These are phyloP conservation scores for Brachymystax lenok DNA, from an alignment of 2,797 vertebrate species.

Conservation along the genomic window DNA sequence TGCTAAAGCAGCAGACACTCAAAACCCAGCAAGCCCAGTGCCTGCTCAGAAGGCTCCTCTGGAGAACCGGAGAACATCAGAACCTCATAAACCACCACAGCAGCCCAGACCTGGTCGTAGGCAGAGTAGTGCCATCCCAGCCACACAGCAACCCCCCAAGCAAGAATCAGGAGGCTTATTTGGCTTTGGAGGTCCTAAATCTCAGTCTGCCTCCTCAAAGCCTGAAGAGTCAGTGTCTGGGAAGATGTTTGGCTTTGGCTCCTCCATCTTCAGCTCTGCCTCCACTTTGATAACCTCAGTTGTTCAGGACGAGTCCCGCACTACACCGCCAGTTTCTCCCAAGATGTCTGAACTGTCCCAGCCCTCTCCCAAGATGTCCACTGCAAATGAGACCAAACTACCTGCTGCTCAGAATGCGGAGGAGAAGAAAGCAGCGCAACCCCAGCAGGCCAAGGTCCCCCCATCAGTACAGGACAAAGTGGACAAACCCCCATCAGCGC, in stretches of 20 bases:
- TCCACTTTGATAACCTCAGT: slow-evolving; percentile 88
- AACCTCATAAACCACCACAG: slow-evolving; percentile 49
- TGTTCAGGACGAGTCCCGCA: slow-evolving; percentile 79
- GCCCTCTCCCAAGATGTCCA: slow-evolving; percentile 17
- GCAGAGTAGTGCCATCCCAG: slow-evolving; percentile 39
- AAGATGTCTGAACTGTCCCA: slow-evolving; percentile 36
- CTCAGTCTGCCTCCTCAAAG: no score
- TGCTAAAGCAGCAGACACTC: slow-evolving; percentile 62
- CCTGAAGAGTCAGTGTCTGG: no score
- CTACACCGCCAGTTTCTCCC: slow-evolving; percentile 61
- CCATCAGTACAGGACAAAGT: no score
- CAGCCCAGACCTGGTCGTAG: slow-evolving; percentile 56
- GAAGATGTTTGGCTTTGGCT: slow-evolving; percentile 84
- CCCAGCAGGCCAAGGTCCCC: no score
- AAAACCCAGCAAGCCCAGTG: slow-evolving; percentile 56
- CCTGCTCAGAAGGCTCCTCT: slow-evolving; percentile 58
- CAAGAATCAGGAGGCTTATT: slow-evolving; percentile 75
- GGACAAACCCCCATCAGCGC: no score
- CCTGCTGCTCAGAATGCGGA: slow-evolving; percentile 84
- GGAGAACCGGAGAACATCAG: slow-evolving; percentile 34
- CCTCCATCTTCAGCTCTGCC: slow-evolving; percentile 85
- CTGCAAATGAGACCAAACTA: slow-evolving; percentile 42
- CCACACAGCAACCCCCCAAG: slow-evolving; percentile 57
- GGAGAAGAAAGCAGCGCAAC: slow-evolving; percentile 42
- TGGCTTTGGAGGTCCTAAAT: slow-evolving; percentile 56